Base-by-base conservation (phyloP, 2,797 vertebrate genomes). In the Enteromius anoplus region DNA sequence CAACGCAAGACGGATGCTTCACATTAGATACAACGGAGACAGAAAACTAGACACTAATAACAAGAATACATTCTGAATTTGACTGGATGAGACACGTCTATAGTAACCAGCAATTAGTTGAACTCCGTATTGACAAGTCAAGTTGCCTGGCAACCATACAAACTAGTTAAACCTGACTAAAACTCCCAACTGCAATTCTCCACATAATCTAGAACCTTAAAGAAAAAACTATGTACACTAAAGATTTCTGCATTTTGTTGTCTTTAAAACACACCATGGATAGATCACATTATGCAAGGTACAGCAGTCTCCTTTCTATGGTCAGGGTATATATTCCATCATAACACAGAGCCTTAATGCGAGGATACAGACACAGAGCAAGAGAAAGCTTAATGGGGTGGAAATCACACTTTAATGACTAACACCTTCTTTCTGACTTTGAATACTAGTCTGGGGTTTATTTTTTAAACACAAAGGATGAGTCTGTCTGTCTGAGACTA, bases 391-490 rank as follows among this genome's bases (percentile, higher is more conserved):
- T 68, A 68, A 78, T 78, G 77, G 77, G 7, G 62, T 68, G 77
- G 77, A 78, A 78, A 78, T 78, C 4, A 53, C 62, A 53, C 45
- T 66, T 66, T 78, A 68, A 78, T 78, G 77, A 37, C 64, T 68
- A 51, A 5, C 23, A 62, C 75, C 55, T 76, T 76, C n/a, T 29
- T 8, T n/a, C n/a, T 68, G 58, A 65, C 17, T 75, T 37, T 58
- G 84, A 69, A 7, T 37, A 29, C 7, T 34, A 64, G 21, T 40
- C 71, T 34, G 15, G 34, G 60, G 32, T 78, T 78, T 47, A 58
- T 75, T 72, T 49, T 65, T 69, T 77, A 23, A 60, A 45, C 64
- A 42, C 23, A 64, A 64, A 29, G 40, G 53, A 19, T 32, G 3
- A 10, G 17, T 2, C 10, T 53, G 23, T 65, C 26, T 64, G 40